Conservation (phyloP, 2,888 invertebrate species). For the Octodonta nipae region DNA sequence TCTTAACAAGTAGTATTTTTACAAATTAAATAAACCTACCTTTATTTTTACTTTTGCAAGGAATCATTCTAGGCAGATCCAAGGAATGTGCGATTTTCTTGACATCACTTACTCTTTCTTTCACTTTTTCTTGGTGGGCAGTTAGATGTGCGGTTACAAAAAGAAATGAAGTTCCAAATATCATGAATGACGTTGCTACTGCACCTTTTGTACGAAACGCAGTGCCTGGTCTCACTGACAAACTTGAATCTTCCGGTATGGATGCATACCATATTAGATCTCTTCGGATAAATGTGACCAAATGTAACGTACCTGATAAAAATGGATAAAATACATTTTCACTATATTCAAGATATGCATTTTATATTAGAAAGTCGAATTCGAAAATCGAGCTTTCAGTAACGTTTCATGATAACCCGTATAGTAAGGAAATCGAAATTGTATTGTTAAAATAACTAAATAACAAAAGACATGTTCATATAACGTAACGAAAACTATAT, state of each 20-base stretch:
- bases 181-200: constrained; percentile 77
- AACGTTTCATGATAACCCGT: too few species aligned
- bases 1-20: too few species aligned
- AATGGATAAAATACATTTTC: constrained; percentile 8
- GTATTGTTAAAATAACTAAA: too few species aligned
- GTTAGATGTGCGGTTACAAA: constrained; percentile 93
- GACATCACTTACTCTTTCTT: constrained; percentile 73
- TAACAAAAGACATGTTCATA: too few species aligned
- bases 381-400: too few species aligned
- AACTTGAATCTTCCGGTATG: constrained; percentile 72
- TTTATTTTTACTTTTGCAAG: constrained; percentile 61
- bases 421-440: too few species aligned
- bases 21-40: too few species aligned
- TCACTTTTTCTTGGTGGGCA: constrained; percentile 79
- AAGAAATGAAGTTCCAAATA: constrained; percentile 90
- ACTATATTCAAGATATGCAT: constrained; percentile 5
- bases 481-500: too few species aligned
- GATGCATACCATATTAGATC: constrained; percentile 96
- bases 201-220: constrained; percentile 91
- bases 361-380: background rate
- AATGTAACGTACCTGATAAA: constrained; percentile 62
- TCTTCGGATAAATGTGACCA: constrained; percentile 74
- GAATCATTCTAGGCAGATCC: constrained; percentile 70
- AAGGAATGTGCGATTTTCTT: constrained; percentile 68
- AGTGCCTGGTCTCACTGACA: constrained; percentile 79